Conservation (phyloP, 2,113 vertebrate species). For the Prochilodus magdalenae region DNA sequence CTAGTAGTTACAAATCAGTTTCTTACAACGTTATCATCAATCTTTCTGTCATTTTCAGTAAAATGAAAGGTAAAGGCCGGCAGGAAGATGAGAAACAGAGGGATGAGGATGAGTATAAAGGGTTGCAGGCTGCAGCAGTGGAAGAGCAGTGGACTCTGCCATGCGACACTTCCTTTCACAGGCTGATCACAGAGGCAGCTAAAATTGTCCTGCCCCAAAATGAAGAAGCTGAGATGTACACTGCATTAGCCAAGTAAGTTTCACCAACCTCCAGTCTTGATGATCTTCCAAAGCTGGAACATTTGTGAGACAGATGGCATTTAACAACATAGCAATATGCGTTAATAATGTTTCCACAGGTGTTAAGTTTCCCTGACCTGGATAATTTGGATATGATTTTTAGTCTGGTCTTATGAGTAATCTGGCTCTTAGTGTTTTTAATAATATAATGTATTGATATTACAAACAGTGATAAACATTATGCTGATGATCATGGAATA, state of each 20-base stretch:
- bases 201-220: constrained; percentile 57
- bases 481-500: too few relatives aligned
- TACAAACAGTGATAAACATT: too few relatives aligned
- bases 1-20: too few relatives aligned
- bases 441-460: too few relatives aligned
- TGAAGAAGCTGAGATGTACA: constrained; percentile 65
- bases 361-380: too few relatives aligned
- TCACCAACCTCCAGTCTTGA: background rate
- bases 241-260: constrained; percentile 67
- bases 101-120: constrained; percentile 50
- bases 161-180: constrained; percentile 62
- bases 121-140: background rate
- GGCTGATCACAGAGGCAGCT: constrained; percentile 61
- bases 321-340: background rate
- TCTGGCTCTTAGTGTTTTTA: too few relatives aligned
- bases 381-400: too few relatives aligned
- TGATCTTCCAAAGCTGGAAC: background rate
- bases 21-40: background rate
- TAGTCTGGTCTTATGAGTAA: too few relatives aligned
- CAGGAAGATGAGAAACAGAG: constrained; percentile 64
- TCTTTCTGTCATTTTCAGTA: constrained; percentile 51
- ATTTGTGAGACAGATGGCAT: background rate
- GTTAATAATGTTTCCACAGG: too few relatives aligned
- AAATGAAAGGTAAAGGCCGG: constrained; percentile 47
- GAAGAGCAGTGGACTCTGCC: constrained; percentile 53